Percentiles rank a stretch among this genome's conserved stretches.
phyloP scores from a whole-genome alignment of 2,797 vertebrate species.

The Psittacula echo region DNA sequence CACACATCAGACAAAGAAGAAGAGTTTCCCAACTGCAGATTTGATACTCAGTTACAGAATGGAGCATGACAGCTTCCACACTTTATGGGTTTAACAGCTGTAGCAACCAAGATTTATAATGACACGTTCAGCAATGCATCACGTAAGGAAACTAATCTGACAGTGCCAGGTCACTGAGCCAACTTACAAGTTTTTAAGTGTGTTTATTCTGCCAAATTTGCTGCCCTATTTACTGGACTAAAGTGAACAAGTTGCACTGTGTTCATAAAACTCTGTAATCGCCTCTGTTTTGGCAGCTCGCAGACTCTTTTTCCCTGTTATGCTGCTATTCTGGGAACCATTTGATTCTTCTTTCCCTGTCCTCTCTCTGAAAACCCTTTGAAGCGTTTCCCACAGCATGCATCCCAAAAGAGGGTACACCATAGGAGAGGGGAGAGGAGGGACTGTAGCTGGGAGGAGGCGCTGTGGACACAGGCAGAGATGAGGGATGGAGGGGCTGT shows the following conservation, averaged over 20 bases:
- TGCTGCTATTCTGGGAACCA: background rate
- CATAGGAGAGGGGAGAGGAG: background rate
- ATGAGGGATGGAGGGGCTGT: background rate
- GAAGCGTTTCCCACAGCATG: background rate
- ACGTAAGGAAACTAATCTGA: constrained; percentile 17
- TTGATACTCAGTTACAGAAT: constrained; percentile 47
- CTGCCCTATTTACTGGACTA: constrained; percentile 48
- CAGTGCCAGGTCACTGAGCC: constrained; percentile 47
- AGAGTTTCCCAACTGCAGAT: constrained; percentile 2
- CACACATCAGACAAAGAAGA: background rate
- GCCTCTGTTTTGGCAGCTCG: background rate
- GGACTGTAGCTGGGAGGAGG: background rate
- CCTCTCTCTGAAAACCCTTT: background rate
- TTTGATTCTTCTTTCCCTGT: background rate
- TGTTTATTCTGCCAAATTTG: constrained; percentile 45
- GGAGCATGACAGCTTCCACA: constrained; percentile 16
- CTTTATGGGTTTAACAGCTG: constrained; percentile 52
- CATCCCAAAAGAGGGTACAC: background rate
- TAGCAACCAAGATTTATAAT: constrained; percentile 34
- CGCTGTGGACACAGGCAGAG: accelerated
- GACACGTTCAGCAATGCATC: constrained; percentile 23
- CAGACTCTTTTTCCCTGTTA: background rate
- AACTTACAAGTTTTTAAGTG: constrained; percentile 29
- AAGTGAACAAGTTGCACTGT: background rate
- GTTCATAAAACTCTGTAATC: background rate